These are phyloP conservation scores for Chirona hameri DNA, from an alignment of 2,888 invertebrate genomes.

Conservation along the genomic window DNA sequence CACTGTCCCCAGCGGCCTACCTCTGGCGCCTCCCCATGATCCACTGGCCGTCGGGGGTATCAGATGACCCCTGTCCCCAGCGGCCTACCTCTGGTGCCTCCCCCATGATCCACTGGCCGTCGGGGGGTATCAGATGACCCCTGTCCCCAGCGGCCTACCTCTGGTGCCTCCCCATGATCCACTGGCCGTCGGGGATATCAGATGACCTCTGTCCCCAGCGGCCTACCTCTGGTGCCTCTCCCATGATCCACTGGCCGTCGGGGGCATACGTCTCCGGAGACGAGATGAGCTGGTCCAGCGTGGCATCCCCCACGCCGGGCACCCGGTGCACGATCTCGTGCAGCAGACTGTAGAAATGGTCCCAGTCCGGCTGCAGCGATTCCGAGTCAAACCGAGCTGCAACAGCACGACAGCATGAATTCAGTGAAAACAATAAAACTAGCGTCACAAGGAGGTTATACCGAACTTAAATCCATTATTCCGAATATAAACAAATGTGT, in stretches of 20 bases:
- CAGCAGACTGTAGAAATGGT: slow-evolving; percentile 86
- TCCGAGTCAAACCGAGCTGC: slow-evolving; percentile 44
- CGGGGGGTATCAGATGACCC: slow-evolving; percentile 93
- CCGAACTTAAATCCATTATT: too few relatives aligned
- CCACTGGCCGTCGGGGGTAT: slow-evolving; percentile 95
- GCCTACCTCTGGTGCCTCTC: slow-evolving; percentile 83
- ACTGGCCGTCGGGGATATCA: slow-evolving; percentile 95
- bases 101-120: slow-evolving; percentile 93
- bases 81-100: slow-evolving; percentile 78
- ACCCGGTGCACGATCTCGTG: slow-evolving; percentile 79
- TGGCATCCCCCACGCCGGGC: slow-evolving; percentile 69
- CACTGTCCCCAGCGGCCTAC: too few relatives aligned
- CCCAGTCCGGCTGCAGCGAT: slow-evolving; percentile 82
- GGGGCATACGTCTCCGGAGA: slow-evolving; percentile 94
- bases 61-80: too few relatives aligned
- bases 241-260: slow-evolving; percentile 93
- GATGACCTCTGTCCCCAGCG: too few relatives aligned
- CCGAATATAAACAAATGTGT: too few relatives aligned
- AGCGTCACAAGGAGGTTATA: too few relatives aligned
- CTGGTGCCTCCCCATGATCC: slow-evolving; percentile 94
- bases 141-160: too few relatives aligned
- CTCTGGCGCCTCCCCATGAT: slow-evolving; percentile 93
- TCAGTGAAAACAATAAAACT: too few relatives aligned
- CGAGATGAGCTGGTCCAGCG: slow-evolving; percentile 76
- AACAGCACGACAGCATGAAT: too few relatives aligned